Evolutionary conservation across 2,113 vertebrate species (phyloP).

Genomic region (Mirza zaza): DNA sequence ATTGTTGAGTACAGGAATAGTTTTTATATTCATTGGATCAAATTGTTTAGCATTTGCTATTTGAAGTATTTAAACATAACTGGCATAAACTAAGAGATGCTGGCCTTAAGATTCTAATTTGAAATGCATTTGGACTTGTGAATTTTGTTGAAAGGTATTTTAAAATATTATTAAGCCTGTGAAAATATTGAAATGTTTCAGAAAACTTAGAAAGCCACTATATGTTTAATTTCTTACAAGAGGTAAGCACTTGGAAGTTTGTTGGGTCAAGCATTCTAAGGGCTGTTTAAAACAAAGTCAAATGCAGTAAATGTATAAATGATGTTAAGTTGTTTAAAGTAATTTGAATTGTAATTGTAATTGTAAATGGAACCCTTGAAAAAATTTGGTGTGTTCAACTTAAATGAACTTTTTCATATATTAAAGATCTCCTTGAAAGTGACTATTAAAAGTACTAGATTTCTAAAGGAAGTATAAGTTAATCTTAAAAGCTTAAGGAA

Average conservation of each 20-base stretch:
- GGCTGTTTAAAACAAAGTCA: conserved; percentile 20
- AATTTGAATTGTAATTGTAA: neutral
- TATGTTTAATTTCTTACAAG: conserved; percentile 2
- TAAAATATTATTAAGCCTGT: conserved; percentile 18
- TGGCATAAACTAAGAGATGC: neutral
- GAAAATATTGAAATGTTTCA: conserved; percentile 26
- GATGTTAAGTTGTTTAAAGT: conserved; percentile 4
- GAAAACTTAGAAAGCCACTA: conserved; percentile 13
- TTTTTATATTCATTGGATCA: conserved; percentile 7
- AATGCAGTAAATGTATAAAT: conserved; percentile 29
- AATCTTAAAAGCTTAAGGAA: neutral
- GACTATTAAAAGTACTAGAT: conserved; percentile 5
- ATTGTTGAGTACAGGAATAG: neutral
- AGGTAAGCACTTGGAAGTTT: neutral
- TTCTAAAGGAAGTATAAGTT: conserved; percentile 18
- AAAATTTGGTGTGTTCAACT: conserved; percentile 19
- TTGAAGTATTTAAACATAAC: conserved; percentile 41
- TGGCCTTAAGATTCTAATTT: conserved; percentile 23
- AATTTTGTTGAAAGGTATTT: conserved; percentile 40
- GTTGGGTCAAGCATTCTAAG: neutral
- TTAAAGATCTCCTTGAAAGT: neutral
- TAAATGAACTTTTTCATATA: conserved; percentile 35
- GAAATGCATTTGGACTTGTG: conserved; percentile 26
- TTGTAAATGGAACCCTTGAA: conserved; percentile 8
- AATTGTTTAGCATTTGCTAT: neutral